Percentiles rank a stretch among this genome's conserved stretches.
Evolutionary conservation across 2,888 invertebrate genomes (phyloP).

Genomic region (Drosophila austrosaltans): DNA sequence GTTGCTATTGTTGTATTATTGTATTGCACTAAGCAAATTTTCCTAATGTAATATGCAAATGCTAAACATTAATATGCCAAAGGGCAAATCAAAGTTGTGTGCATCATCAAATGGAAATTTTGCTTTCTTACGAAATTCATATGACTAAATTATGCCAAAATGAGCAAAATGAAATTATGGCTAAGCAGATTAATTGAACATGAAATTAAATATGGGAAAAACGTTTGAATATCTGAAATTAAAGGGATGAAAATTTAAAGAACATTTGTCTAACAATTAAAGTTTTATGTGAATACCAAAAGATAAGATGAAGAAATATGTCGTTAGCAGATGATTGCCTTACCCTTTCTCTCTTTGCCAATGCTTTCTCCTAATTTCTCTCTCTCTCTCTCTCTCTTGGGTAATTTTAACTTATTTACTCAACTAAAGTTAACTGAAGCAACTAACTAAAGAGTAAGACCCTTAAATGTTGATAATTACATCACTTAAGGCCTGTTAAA

Average conservation of each 20-base stretch:
- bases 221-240: neutral
- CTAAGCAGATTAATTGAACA: neutral
- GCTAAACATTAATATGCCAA: conserved; percentile 3
- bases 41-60: conserved; percentile 33
- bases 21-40: conserved; percentile 24
- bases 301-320: too few relatives aligned
- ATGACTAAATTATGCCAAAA: neutral
- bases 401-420: neutral
- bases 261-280: too few relatives aligned
- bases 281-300: too few relatives aligned
- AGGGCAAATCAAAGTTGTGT: conserved; percentile 20
- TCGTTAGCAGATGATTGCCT: too few relatives aligned
- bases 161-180: conserved; percentile 1
- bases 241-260: too few relatives aligned
- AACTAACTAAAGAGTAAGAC: conserved; percentile 6
- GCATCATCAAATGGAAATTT: neutral
- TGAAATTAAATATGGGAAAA: neutral
- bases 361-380: too few relatives aligned
- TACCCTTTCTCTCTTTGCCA: too few relatives aligned
- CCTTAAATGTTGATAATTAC: conserved; percentile 6
- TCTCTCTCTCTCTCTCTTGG: neutral
- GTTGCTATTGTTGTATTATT: conserved; percentile 22
- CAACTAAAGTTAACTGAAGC: conserved; percentile 1
- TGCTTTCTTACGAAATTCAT: neutral
- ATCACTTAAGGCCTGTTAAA: neutral